phyloP scores from a whole-genome alignment of 2,797 vertebrate species.

The Gobio occitaniae region DNA sequence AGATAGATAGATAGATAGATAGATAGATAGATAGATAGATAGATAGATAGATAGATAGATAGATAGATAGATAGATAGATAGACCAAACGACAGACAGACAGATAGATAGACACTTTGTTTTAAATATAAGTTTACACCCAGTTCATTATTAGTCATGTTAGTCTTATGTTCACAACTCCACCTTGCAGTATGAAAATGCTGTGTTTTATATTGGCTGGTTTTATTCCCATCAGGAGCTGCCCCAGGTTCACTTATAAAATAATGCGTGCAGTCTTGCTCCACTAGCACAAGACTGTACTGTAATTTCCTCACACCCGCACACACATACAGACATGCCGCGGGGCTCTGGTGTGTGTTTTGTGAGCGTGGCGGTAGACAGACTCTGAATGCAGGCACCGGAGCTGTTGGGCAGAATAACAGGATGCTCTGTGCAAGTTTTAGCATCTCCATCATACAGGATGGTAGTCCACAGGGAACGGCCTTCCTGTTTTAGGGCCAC shows the following conservation, averaged over 20 bases:
- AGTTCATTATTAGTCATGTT: not conserved
- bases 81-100: not conserved
- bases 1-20: too few relatives aligned
- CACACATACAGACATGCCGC: slow-evolving; percentile 42
- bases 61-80: not conserved
- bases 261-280: slow-evolving; percentile 71
- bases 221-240: slow-evolving; percentile 66
- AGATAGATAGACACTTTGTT: not conserved
- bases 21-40: not conserved
- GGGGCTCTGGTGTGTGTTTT: slow-evolving; percentile 65
- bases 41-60: not conserved
- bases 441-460: slow-evolving; percentile 56
- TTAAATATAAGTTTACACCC: slow-evolving; percentile 8
- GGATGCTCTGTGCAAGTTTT: slow-evolving; percentile 57
- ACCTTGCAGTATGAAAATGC: slow-evolving; percentile 57
- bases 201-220: slow-evolving; percentile 67
- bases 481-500: slow-evolving; percentile 48
- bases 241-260: slow-evolving; percentile 65
- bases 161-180: not conserved
- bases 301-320: slow-evolving; percentile 64
- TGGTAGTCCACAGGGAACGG: slow-evolving; percentile 37
- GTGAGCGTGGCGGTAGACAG: slow-evolving; percentile 56
- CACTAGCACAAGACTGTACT: slow-evolving; percentile 65
- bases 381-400: slow-evolving; percentile 65
- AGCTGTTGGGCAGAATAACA: slow-evolving; percentile 29